These are phyloP conservation scores for Holothuria glaberrima DNA, from an alignment of 35 echinoderm and acorn worm genomes.

Conservation along the genomic window DNA sequence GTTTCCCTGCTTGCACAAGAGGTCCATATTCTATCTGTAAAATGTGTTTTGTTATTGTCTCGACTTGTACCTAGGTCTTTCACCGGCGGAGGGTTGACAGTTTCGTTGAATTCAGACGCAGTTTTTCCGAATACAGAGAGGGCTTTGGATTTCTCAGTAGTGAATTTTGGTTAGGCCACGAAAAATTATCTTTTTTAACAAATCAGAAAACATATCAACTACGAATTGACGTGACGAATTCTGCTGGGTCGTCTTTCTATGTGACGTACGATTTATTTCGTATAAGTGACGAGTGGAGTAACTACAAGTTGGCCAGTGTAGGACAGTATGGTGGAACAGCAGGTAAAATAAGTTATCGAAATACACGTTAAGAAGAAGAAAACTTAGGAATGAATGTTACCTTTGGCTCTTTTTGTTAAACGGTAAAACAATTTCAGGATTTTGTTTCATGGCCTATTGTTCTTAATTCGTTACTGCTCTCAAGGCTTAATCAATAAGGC, in stretches of 20 bases:
- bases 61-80: too few species aligned
- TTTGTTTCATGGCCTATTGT: too few species aligned
- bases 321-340: not conserved
- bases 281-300: not conserved
- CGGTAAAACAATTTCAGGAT: too few species aligned
- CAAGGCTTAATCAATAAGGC: too few species aligned
- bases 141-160: constrained; percentile 37
- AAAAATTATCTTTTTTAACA: constrained; percentile 32
- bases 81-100: constrained; percentile 28
- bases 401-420: too few species aligned
- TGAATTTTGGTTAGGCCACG: constrained; percentile 62
- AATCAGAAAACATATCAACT: constrained; percentile 25
- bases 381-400: too few species aligned
- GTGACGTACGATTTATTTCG: not conserved
- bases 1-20: too few species aligned
- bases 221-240: constrained; percentile 24
- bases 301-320: not conserved
- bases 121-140: constrained; percentile 41
- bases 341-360: not conserved
- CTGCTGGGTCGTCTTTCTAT: not conserved
- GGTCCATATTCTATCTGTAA: too few species aligned
- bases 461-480: too few species aligned
- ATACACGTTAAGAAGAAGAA: too few species aligned
- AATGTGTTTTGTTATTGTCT: too few species aligned
- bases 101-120: not conserved